These are phyloP conservation scores for Sclerurus mexicanus DNA, from an alignment of 2,113 vertebrate species.

Conservation along the genomic window DNA sequence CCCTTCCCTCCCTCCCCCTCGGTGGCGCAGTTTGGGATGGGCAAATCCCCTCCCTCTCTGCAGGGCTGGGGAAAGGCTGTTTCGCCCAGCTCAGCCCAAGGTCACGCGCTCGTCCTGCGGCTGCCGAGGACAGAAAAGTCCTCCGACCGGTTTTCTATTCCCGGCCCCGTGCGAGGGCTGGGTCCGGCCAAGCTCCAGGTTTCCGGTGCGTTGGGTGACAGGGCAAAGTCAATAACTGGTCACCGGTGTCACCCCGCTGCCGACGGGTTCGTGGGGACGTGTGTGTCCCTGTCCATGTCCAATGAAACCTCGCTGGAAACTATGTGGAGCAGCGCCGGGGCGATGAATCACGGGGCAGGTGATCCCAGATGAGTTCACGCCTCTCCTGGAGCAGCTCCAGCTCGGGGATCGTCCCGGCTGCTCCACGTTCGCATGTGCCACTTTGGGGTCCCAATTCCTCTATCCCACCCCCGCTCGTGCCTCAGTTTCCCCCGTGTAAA, in stretches of 20 bases:
- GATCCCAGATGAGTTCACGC: not conserved
- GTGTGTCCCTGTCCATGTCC: not conserved
- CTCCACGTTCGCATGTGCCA: rapidly evolving
- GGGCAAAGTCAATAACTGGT: not conserved
- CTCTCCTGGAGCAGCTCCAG: not conserved
- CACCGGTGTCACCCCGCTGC: not conserved
- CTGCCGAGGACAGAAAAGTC: not conserved
- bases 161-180: not conserved
- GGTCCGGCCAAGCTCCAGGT: not conserved
- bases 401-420: not conserved
- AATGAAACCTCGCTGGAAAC: not conserved
- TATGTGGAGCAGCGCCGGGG: not conserved
- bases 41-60: rapidly evolving
- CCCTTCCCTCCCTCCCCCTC: not conserved
- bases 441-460: not conserved
- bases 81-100: not conserved
- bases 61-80: not conserved
- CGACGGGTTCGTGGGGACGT: not conserved
- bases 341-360: slow-evolving; percentile 24
- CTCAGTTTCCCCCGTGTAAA: not conserved
- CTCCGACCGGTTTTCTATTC: slow-evolving; percentile 31
- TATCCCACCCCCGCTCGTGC: rapidly evolving
- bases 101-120: not conserved
- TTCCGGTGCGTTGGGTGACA: slow-evolving; percentile 20
- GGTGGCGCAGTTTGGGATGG: rapidly evolving